Conservation (phyloP, 2,113 vertebrate species). For the Cygnus buccinator region DNA sequence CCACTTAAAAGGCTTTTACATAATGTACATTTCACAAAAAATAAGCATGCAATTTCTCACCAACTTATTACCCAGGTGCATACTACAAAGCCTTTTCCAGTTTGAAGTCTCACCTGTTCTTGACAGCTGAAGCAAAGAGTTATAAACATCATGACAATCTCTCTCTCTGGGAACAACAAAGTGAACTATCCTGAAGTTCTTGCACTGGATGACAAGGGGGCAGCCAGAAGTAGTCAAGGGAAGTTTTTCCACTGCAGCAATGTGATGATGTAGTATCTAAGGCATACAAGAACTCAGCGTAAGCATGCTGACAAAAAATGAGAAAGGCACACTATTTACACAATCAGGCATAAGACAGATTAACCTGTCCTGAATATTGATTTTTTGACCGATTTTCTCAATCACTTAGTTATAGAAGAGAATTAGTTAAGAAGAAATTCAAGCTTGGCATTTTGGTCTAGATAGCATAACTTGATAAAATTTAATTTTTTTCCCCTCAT, state of each 20-base stretch:
- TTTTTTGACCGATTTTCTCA: background rate
- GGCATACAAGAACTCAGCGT: background rate
- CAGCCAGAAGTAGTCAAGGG: slow-evolving; percentile 94
- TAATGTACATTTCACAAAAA: rapidly evolving
- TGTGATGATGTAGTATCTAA: slow-evolving; percentile 97
- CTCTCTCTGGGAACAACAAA: slow-evolving; percentile 93
- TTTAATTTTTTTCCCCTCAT: background rate
- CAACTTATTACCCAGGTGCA: background rate
- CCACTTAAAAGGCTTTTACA: background rate
- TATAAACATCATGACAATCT: slow-evolving; percentile 97
- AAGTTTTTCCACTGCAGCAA: slow-evolving; percentile 93
- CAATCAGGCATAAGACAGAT: background rate
- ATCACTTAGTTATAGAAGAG: background rate
- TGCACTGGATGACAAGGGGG: slow-evolving; percentile 94
- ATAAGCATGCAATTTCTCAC: too few species aligned
- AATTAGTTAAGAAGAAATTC: background rate
- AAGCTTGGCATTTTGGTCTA: background rate
- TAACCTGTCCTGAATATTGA: background rate
- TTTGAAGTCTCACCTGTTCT: slow-evolving; percentile 82
- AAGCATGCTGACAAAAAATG: background rate
- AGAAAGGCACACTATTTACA: background rate
- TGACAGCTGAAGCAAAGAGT: slow-evolving; percentile 91
- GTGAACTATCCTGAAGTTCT: slow-evolving; percentile 94
- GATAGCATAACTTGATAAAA: background rate
- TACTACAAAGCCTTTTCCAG: background rate